Base-by-base conservation (phyloP, 2,113 vertebrate species). In the Paradoxurus hermaphroditus region DNA sequence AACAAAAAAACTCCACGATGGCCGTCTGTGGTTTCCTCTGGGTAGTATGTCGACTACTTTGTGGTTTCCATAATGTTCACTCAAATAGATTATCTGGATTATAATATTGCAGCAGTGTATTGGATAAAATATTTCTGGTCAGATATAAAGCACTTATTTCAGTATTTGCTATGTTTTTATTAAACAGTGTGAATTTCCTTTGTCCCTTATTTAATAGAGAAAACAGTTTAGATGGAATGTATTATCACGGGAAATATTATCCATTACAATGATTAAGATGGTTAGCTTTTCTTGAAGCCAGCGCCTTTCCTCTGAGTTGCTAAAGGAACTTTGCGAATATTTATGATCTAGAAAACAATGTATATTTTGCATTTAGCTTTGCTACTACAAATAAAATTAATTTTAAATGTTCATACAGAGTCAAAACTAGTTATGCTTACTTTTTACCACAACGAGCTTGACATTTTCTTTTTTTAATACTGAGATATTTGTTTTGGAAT, bases 291-390 rank as follows among this genome's bases (percentile, higher is more conserved):
- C 53, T 67, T 84, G 39, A 88, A 94, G 34, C 12, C 15, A 29
- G 13, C 68, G 29, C 6, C 18, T 97, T 91, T 81, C 14, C 51
- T 72, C 13, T 72, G 59, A 84, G 75, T 67, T 83, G 27, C 41
- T 88, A 82, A 82, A 93, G 49, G 36, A 86, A 93, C 10, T 77
- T 91, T 68, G 56, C 36, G 90, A 95, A 56, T 83, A 94, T 82
- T 84, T 95, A 78, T 23, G 14, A 85, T 53, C 23, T 49, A 27
- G 41, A 95, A 16, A 96, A 81, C 21, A 86, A 65, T 59, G 2
- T 41, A 36, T 86, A 10, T 51, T 77, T 85, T 78, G 2, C 23
- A 25, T 78, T 85, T 82, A 85, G 19, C 21, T 94, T 89, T 95
- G 91, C 82, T 92, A 78, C 19, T 65, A 72, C 46, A 91, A 46